phyloP scores from a whole-genome alignment of 2,888 invertebrate species.

The Rosalia funebris region DNA sequence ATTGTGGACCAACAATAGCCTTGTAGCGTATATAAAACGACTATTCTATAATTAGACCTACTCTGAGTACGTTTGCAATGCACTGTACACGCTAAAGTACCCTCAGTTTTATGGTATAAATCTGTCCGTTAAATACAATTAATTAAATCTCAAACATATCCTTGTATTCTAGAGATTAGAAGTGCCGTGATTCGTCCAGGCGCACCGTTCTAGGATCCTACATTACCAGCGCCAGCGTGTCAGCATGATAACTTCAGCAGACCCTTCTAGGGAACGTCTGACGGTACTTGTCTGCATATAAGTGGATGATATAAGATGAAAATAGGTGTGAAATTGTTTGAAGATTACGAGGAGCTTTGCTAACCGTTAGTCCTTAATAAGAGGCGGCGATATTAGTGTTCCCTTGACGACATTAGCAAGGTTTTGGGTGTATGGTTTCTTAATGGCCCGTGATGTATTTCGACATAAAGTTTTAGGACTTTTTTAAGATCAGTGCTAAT shows the following conservation, averaged over 20 bases:
- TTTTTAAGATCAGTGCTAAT: no score
- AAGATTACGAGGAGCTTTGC: slow-evolving; percentile 48
- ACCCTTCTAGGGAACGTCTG: slow-evolving; percentile 43
- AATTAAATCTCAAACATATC: slow-evolving; percentile 15
- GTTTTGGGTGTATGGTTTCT: background rate
- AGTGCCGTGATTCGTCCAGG: slow-evolving; percentile 37
- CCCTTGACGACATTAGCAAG: background rate
- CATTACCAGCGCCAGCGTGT: slow-evolving; percentile 45
- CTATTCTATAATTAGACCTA: no score
- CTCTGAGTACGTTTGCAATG: no score
- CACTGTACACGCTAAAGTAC: no score
- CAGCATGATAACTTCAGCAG: slow-evolving; percentile 43
- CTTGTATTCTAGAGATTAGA: slow-evolving; percentile 18
- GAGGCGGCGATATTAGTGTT: background rate
- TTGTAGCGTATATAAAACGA: no score
- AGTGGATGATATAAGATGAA: slow-evolving; percentile 55
- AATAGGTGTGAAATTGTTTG: slow-evolving; percentile 61
- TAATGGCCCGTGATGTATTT: background rate
- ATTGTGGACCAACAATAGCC: no score
- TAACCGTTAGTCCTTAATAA: slow-evolving; percentile 43
- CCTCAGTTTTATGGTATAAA: background rate
- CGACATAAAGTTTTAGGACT: background rate
- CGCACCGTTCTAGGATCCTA: slow-evolving; percentile 40
- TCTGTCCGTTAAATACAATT: slow-evolving; percentile 14
- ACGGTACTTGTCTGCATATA: slow-evolving; percentile 53